These are phyloP conservation scores for Embidobia sp. DNA, from an alignment of 2,888 invertebrate genomes.

Conservation along the genomic window DNA sequence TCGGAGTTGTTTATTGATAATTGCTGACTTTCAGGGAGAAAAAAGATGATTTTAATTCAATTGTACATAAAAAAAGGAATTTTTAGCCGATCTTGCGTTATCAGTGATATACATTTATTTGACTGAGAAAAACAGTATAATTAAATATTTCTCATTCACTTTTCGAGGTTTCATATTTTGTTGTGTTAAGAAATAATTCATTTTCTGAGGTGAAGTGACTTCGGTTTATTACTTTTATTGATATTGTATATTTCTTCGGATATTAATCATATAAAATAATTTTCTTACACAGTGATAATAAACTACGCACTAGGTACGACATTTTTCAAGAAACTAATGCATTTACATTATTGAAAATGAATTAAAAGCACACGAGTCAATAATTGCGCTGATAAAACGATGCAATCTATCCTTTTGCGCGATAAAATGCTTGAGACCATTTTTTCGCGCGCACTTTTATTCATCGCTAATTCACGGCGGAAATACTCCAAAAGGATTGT, in stretches of 20 bases:
- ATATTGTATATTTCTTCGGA: too few relatives aligned
- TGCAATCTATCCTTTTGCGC: too few relatives aligned
- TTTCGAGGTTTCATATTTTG: too few relatives aligned
- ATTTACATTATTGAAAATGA: constrained; percentile 39
- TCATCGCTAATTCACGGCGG: constrained; percentile 21
- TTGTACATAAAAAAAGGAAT: background rate
- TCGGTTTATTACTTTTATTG: too few relatives aligned
- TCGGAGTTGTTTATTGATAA: too few relatives aligned
- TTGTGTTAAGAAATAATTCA: too few relatives aligned
- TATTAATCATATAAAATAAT: too few relatives aligned
- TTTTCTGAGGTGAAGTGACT: too few relatives aligned
- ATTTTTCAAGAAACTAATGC: constrained; percentile 27
- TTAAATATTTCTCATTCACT: too few relatives aligned
- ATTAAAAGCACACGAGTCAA: constrained; percentile 51
- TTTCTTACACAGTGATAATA: constrained; percentile 35
- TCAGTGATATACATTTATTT: constrained; percentile 8
- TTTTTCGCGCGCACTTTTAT: constrained; percentile 7
- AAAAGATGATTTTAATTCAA: too few relatives aligned
- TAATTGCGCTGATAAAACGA: constrained; percentile 46
- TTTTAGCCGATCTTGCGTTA: constrained; percentile 3
- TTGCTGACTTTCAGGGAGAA: too few relatives aligned
- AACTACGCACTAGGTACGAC: constrained; percentile 44
- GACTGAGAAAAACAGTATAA: too few relatives aligned
- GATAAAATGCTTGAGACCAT: constrained; percentile 34
- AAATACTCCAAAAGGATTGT: constrained; percentile 55